Evolutionary conservation across 1,140 invertebrate genomes (phyloP).

Genomic region (Pseudomyrmex concolor): DNA sequence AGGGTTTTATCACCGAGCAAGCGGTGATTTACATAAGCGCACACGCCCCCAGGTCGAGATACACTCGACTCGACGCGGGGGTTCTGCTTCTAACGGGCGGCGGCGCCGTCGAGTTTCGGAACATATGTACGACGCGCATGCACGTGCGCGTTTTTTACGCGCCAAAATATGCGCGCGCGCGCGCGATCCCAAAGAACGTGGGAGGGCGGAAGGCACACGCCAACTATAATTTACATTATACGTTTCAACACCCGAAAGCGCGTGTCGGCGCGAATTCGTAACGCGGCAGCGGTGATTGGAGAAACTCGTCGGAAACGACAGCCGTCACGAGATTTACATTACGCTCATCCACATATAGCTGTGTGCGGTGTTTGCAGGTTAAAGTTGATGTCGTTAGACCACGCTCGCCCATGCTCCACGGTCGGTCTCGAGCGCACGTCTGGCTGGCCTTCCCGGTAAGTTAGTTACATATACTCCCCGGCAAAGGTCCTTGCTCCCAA

Average conservation of each 20-base stretch:
- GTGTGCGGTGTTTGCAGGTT: slow-evolving; percentile 49
- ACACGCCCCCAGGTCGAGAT: slow-evolving; percentile 51
- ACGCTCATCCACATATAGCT: slow-evolving; percentile 39
- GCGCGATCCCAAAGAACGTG: no score
- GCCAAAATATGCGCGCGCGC: neutral
- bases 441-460: slow-evolving; percentile 33
- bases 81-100: slow-evolving; percentile 10
- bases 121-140: slow-evolving; percentile 45
- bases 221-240: slow-evolving; percentile 9
- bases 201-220: neutral
- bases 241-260: neutral
- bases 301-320: neutral
- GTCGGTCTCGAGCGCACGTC: slow-evolving; percentile 40
- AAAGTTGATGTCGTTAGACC: slow-evolving; percentile 65
- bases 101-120: neutral
- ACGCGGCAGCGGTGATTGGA: neutral
- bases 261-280: neutral
- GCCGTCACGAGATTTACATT: slow-evolving; percentile 58
- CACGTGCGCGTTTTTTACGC: slow-evolving; percentile 35
- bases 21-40: slow-evolving; percentile 65
- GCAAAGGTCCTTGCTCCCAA: slow-evolving; percentile 42
- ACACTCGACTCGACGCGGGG: slow-evolving; percentile 17
- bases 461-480: slow-evolving; percentile 1
- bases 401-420: slow-evolving; percentile 24
- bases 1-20: slow-evolving; percentile 63